Evolutionary conservation across 2,113 vertebrate genomes (phyloP).

Genomic region (Mormyrus iriodes): DNA sequence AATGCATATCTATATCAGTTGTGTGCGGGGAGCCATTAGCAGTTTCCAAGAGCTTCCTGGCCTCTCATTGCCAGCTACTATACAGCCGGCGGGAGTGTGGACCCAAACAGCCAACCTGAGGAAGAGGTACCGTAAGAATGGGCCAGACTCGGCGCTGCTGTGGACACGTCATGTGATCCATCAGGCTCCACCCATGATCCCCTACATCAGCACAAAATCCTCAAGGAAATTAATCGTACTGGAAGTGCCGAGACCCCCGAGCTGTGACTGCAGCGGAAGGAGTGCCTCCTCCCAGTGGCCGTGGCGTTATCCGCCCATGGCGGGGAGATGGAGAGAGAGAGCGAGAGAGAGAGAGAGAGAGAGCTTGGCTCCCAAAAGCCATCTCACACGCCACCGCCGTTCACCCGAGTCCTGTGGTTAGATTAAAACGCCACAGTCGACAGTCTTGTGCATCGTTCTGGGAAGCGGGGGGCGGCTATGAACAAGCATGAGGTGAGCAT

Average conservation of each 20-base stretch:
- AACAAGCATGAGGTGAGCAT: too few species aligned
- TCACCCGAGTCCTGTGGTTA: not conserved
- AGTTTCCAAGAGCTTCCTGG: not conserved
- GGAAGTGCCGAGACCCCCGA: conserved; percentile 46
- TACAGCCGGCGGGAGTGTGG: not conserved
- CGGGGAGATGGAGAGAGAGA: not conserved
- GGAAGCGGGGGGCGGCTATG: too few species aligned
- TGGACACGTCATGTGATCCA: not conserved
- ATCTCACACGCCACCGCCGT: not conserved
- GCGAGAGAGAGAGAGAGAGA: not conserved
- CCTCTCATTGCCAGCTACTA: not conserved
- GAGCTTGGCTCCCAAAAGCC: not conserved
- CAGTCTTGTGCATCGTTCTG: not conserved
- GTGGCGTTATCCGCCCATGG: not conserved
- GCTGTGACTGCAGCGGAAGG: not conserved
- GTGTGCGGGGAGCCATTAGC: not conserved
- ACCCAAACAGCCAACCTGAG: not conserved
- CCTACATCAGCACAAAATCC: conserved; percentile 50
- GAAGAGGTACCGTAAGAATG: not conserved
- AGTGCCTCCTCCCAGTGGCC: not conserved
- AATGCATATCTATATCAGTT: not conserved
- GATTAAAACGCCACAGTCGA: not conserved
- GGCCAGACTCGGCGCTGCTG: not conserved
- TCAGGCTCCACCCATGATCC: conserved; percentile 42
- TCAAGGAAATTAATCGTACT: conserved; percentile 56